Conservation (phyloP, 2,113 vertebrate genomes). For the Apeltes quadracus region DNA sequence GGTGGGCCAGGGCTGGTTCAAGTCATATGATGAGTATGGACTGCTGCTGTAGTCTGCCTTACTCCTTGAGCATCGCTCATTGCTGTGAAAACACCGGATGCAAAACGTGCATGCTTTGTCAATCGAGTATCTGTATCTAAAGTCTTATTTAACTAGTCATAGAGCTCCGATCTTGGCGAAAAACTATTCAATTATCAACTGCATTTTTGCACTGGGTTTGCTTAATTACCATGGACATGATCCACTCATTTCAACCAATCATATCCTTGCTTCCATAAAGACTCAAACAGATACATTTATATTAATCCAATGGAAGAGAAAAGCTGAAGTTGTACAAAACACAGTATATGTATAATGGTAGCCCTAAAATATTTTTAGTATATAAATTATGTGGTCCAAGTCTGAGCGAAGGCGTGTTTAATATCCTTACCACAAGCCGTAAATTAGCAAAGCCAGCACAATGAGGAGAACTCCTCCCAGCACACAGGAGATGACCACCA, state of each 20-base stretch:
- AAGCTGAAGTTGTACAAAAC: background rate
- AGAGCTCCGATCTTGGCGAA: background rate
- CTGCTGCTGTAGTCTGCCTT: conserved; percentile 32
- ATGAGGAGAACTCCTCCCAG: conserved; percentile 76
- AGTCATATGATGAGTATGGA: conserved; percentile 59
- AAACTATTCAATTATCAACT: background rate
- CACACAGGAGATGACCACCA: conserved; percentile 80
- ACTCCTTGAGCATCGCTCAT: conserved; percentile 15
- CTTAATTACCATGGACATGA: background rate
- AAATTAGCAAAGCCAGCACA: conserved; percentile 65
- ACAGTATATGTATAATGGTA: background rate
- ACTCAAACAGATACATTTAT: background rate
- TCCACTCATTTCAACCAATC: background rate
- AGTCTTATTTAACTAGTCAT: background rate
- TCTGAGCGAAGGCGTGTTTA: background rate
- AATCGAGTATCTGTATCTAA: background rate
- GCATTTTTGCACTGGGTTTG: background rate
- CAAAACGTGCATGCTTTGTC: background rate
- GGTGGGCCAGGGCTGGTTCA: conserved; percentile 59
- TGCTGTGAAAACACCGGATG: conserved; percentile 10
- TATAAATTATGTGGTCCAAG: background rate
- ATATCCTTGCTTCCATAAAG: background rate
- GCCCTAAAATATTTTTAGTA: background rate
- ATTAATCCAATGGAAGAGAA: background rate
- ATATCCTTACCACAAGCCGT: conserved; percentile 62